Base-by-base conservation (phyloP, 2,797 vertebrate genomes). In the Manis crassicaudata region DNA sequence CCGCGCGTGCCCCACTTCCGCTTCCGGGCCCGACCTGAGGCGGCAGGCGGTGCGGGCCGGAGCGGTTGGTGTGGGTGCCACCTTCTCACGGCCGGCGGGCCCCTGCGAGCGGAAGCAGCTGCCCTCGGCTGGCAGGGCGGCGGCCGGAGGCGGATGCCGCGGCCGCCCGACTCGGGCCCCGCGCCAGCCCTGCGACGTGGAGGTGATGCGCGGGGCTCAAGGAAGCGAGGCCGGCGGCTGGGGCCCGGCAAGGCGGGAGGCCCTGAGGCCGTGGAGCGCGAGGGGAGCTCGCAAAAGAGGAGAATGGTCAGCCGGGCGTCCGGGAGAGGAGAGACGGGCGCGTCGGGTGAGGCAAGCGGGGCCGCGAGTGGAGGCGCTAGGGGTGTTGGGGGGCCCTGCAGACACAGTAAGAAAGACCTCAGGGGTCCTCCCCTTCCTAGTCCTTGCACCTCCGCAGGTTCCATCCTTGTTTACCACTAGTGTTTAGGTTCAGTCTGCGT, bases 11-110 rank as follows among this genome's bases (percentile, higher is more conserved):
- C 50, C 40, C 58, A 90, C 86, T 97, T 97, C 97, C 93, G 93
- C 90, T 97, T 97, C 97, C 94, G 97, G 63, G 16, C n/a, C 27
- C 9, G 2, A 6, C 62, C 2, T 27, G 46, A 3, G 46, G 3
- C 1, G 18, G 52, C 5, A 0, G 43, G 68, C 3, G 4, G 16
- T 10, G 4, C 13, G 4, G 90, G 21, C 27, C 2, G 3, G 13
- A 16, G 23, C 5, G 0, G 21, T 20, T 0, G 62, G 88, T 70
- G 35, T 65, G 6, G 3, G n/a, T 94, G 25, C 18, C 0, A n/a
- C 0, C 7, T 73, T 35, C 11, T 2, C 0, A 20, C 0, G 16
- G 76, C 7, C 0, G 0, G 12, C 3, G 4, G 60, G 18, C 35
- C 40, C 25, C 29, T 5, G 72, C 5, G 5, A 52, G 73, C 5